Evolutionary conservation across 2,888 invertebrate species (phyloP).

Genomic region (Dusona sp.): DNA sequence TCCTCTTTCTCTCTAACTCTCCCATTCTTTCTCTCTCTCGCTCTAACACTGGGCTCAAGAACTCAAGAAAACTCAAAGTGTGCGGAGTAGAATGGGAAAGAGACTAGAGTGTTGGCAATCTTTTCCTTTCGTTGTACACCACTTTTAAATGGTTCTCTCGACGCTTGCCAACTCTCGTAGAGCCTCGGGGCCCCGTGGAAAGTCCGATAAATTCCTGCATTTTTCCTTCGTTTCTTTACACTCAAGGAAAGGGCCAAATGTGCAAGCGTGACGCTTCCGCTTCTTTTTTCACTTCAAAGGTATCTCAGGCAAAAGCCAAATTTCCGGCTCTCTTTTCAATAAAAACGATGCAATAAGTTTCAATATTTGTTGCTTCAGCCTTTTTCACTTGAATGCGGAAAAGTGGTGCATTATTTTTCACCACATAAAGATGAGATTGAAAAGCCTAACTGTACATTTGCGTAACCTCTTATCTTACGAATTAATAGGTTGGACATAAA

Average conservation of each 20-base stretch:
- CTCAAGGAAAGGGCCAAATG: slow-evolving; percentile 43
- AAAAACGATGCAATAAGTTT: slow-evolving; percentile 40
- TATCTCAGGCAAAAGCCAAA: slow-evolving; percentile 24
- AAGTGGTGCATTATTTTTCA: not conserved
- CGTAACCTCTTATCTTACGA: slow-evolving; percentile 5
- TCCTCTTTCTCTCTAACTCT: not conserved
- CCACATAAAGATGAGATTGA: not conserved
- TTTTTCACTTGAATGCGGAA: slow-evolving; percentile 32
- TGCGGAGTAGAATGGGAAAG: slow-evolving; percentile 23
- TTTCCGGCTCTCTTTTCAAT: slow-evolving; percentile 25
- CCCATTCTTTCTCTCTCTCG: not conserved
- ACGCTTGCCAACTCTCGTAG: slow-evolving; percentile 60
- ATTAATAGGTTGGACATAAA: not conserved
- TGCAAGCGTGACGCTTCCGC: slow-evolving; percentile 30
- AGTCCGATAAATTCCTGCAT: slow-evolving; percentile 61
- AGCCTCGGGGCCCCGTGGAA: slow-evolving; percentile 49
- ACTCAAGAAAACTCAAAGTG: slow-evolving; percentile 61
- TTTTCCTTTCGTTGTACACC: slow-evolving; percentile 64
- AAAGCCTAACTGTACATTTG: not conserved
- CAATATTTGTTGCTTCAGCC: slow-evolving; percentile 18
- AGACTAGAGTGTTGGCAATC: slow-evolving; percentile 60
- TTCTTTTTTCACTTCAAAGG: slow-evolving; percentile 39
- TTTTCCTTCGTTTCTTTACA: slow-evolving; percentile 40
- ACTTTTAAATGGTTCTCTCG: slow-evolving; percentile 65
- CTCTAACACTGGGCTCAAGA: slow-evolving; percentile 26